Base-by-base conservation (phyloP, 2,888 invertebrate species). In the Euzophera pinguis region DNA sequence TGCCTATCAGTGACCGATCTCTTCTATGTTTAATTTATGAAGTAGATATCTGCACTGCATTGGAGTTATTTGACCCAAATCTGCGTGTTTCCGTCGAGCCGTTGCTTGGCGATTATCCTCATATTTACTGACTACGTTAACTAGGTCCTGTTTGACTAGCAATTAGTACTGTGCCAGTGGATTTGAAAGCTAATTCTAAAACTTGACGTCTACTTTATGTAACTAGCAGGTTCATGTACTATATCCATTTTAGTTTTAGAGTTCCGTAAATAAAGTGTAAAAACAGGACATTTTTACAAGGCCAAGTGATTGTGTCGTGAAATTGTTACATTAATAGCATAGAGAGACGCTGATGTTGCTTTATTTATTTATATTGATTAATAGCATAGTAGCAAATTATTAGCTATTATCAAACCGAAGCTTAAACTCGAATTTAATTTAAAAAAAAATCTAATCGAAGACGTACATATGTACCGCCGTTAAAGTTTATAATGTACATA, bases 131-230 rank as follows among this genome's bases (percentile, higher is more conserved):
- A 27, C 29, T 45, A 29, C 13, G 9, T 9, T 45, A 41, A 41
- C 43, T 29, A 45, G 29, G 12, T 13, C 43, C 43, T 45, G 43
- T 45, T 45, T 45, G 43, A 13, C 43, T 45, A 29, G 43, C 43
- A 45, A 45, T 45, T 45, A 45, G 43, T 29, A 27, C 29, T 14
- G 27, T 9, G 9, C 41, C n/a, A 17, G 17, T 41, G 2, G 22
- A 13, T 45, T 43, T 29, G 29, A 45, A 29, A 22, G n/a, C 22
- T 42, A 22, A 22, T 27, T 45, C 10, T 13, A 9, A 43, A 13
- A 27, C 14, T 13, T 27, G 22, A 41, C n/a, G 10, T 10, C 17
- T 41, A 22, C 9, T 16, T 41, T 32, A 10, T 3, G 1, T 10
- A 41, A 2, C 5, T 41, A 17, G 16, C 41, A 41, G 17, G 41